phyloP scores from a whole-genome alignment of 2,797 vertebrate species.

The Ceryle rudis region DNA sequence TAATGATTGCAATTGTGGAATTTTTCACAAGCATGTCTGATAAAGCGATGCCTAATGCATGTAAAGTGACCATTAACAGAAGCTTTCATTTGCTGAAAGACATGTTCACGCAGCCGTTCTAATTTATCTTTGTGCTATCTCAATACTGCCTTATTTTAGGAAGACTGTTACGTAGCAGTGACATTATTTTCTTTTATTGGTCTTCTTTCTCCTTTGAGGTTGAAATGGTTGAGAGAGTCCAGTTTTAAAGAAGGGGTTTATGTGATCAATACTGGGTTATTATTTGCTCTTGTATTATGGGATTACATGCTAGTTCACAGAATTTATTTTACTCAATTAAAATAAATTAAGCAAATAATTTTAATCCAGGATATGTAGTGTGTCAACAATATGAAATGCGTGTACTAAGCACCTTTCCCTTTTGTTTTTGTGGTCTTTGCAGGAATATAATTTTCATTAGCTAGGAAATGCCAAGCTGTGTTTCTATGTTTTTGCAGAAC shows the following conservation, averaged over 20 bases:
- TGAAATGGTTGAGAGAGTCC: neutral
- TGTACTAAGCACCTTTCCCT: neutral
- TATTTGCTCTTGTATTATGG: neutral
- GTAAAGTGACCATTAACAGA: neutral
- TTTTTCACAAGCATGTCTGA: neutral
- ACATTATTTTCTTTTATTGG: neutral
- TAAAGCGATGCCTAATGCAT: neutral
- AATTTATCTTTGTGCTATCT: neutral
- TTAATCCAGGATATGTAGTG: neutral
- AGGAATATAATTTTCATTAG: neutral
- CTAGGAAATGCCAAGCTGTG: neutral
- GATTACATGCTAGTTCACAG: neutral
- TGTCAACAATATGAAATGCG: neutral
- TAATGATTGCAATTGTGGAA: neutral
- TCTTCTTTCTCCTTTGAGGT: neutral
- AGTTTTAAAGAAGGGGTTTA: neutral
- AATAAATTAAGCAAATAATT: neutral
- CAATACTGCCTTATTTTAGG: neutral
- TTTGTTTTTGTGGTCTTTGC: neutral
- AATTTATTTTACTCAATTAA: neutral
- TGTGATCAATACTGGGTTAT: neutral
- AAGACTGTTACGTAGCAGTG: neutral
- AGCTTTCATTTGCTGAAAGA: neutral
- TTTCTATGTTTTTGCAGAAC: neutral
- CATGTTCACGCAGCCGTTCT: neutral